Base-by-base conservation (phyloP, 2,888 invertebrate species). In the Lycaena phlaeas region DNA sequence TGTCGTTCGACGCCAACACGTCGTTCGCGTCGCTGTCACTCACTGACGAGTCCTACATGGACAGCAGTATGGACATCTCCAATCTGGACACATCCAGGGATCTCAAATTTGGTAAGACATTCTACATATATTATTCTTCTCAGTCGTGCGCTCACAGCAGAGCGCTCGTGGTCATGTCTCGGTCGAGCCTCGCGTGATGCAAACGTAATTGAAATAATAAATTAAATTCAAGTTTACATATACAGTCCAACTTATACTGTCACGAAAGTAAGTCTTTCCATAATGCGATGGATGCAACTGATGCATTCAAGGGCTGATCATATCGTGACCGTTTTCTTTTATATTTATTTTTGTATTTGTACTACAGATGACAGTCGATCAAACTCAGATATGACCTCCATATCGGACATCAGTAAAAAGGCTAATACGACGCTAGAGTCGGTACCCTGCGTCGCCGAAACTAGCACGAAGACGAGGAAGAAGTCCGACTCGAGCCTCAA, bases 401-500 rank as follows among this genome's bases (percentile, higher is more conserved):
- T 61, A 1, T 76, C 73, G 17, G 77, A 77, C 1, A 60, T 65
- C 31, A 51, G 61, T 7, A 68, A 64, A 36, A 71, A 72, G 42
- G 50, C 53, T 4, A 44, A 42, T 18, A 37, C 49, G 1, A 54
- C 52, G 2, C 62, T 52, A 26, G 66, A 65, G 38, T 56, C 56
- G 28, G 50, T 17, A 37, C 52, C 43, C 27, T 51, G 4, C 10
- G 47, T 55, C 0, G 46, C 44, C 12, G 70, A 68, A 27, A 44
- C 56, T 4, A 68, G 64, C 34, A 60, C 61, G 0, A 82, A 79
- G 49, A 47, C 67, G 1, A 59, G 79, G 17, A 81, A 81, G 54
- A 82, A 79, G 45, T 77, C 81, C 0, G 82, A 84, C 53, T 68
- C 81, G 1, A 76, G 77, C 40, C 56, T 77, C 27, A 81, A 79